These are phyloP conservation scores for Neodiprion lecontei DNA, from an alignment of 1,140 invertebrate species.

Conservation along the genomic window DNA sequence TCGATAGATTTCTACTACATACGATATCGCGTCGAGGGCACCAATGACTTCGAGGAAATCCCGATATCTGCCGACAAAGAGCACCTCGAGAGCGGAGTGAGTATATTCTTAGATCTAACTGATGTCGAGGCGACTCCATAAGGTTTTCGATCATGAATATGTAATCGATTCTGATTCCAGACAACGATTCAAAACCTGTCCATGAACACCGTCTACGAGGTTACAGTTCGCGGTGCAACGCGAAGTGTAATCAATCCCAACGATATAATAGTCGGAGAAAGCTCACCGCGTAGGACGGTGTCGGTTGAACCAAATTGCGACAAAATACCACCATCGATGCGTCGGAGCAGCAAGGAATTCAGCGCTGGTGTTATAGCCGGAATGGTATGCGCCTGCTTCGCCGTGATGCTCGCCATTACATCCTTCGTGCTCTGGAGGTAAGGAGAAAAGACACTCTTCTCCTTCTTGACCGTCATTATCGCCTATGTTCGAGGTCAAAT, in stretches of 20 bases:
- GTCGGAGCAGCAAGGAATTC: constrained; percentile 68
- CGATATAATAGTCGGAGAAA: constrained; percentile 71
- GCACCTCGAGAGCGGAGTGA: constrained; percentile 68
- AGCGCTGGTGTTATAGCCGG: constrained; percentile 77
- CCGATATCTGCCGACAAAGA: constrained; percentile 66
- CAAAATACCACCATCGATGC: constrained; percentile 65
- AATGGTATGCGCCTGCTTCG: constrained; percentile 75
- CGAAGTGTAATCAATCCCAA: constrained; percentile 70
- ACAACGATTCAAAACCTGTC: constrained; percentile 77
- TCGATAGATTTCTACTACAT: constrained; percentile 83
- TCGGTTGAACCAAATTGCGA: constrained; percentile 73
- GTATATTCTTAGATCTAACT: constrained; percentile 27
- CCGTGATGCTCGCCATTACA: constrained; percentile 73
- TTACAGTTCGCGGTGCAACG: constrained; percentile 75
- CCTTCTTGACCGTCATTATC: neutral
- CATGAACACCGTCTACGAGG: constrained; percentile 76
- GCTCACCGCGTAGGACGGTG: constrained; percentile 70
- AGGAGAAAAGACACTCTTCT: constrained; percentile 43
- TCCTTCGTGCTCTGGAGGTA: constrained; percentile 82
- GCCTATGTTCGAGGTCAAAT: too few relatives aligned
- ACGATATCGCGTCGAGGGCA: constrained; percentile 69
- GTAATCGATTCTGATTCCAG: constrained; percentile 57
- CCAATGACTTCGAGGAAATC: constrained; percentile 69
- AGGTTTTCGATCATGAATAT: too few relatives aligned
- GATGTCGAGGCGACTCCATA: too few relatives aligned